phyloP scores from a whole-genome alignment of 2,888 invertebrate species.

The Lepidochitona cinerea region DNA sequence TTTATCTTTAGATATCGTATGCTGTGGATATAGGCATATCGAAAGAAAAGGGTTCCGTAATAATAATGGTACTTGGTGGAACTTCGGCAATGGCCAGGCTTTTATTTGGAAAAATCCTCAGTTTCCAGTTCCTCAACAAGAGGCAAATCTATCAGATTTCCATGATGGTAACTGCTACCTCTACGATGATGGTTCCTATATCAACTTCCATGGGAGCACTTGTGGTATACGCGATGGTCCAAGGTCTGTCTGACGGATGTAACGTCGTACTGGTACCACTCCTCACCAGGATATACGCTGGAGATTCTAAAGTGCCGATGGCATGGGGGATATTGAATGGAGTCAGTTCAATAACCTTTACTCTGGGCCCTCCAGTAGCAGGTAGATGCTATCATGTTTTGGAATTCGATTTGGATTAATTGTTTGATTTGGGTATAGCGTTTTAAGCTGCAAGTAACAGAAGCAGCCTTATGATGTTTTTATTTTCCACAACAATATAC shows the following conservation, averaged over 20 bases:
- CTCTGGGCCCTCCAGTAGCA: slow-evolving; percentile 57
- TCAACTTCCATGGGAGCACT: not conserved
- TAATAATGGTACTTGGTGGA: slow-evolving; percentile 27
- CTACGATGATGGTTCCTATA: slow-evolving; percentile 25
- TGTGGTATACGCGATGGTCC: slow-evolving; percentile 22
- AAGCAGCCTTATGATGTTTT: too few species aligned
- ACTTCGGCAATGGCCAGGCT: slow-evolving; percentile 25
- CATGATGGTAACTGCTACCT: slow-evolving; percentile 27
- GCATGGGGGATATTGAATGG: slow-evolving; percentile 60
- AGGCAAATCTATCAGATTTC: slow-evolving; percentile 30
- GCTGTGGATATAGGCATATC: slow-evolving; percentile 25
- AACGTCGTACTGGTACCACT: slow-evolving; percentile 56
- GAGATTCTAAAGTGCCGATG: slow-evolving; percentile 45
- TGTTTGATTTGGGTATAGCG: too few species aligned
- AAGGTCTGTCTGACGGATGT: slow-evolving; percentile 60
- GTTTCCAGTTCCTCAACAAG: slow-evolving; percentile 22
- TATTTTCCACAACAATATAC: too few species aligned
- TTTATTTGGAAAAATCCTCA: slow-evolving; percentile 30
- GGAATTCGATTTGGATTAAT: too few species aligned
- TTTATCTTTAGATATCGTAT: slow-evolving; percentile 23
- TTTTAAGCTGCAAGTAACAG: too few species aligned
- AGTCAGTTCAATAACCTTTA: slow-evolving; percentile 52
- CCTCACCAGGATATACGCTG: slow-evolving; percentile 47
- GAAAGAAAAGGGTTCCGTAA: slow-evolving; percentile 17
- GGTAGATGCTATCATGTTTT: too few species aligned